Conservation (phyloP, 2,888 invertebrate species). For the Aleiodes leptofemur region DNA sequence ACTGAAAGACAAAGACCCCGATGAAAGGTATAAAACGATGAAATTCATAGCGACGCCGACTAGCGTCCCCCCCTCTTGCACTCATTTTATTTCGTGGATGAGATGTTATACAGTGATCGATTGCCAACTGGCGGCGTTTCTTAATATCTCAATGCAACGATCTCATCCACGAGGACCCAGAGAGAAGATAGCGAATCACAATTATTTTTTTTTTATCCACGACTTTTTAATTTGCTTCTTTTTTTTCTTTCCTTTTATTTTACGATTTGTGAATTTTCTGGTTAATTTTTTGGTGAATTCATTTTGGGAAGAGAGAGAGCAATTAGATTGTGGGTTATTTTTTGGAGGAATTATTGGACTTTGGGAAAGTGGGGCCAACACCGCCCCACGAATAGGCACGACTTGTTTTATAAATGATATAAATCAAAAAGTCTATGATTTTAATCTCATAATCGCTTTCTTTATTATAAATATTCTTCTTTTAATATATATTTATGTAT, state of each 20-base stretch:
- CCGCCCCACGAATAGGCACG: slow-evolving; percentile 49
- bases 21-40: slow-evolving; percentile 4
- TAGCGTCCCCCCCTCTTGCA: slow-evolving; percentile 6
- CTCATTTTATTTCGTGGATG: slow-evolving; percentile 37
- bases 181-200: slow-evolving; percentile 38
- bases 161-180: slow-evolving; percentile 30
- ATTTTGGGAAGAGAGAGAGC: slow-evolving; percentile 5
- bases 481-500: slow-evolving; percentile 48
- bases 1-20: slow-evolving; percentile 10
- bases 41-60: slow-evolving; percentile 45
- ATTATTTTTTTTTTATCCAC: neutral
- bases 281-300: slow-evolving; percentile 10
- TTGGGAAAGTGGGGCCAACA: slow-evolving; percentile 58
- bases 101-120: slow-evolving; percentile 44
- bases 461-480: slow-evolving; percentile 47
- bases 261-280: neutral
- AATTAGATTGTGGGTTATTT: neutral
- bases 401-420: neutral
- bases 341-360: neutral
- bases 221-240: slow-evolving; percentile 2
- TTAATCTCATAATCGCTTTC: slow-evolving; percentile 36
- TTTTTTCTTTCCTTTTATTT: slow-evolving; percentile 1
- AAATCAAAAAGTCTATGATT: slow-evolving; percentile 22
- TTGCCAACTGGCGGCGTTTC: slow-evolving; percentile 43
- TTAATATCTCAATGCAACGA: slow-evolving; percentile 51